phyloP scores from a whole-genome alignment of 2,888 invertebrate genomes.

The Acanthosepion lycidas region DNA sequence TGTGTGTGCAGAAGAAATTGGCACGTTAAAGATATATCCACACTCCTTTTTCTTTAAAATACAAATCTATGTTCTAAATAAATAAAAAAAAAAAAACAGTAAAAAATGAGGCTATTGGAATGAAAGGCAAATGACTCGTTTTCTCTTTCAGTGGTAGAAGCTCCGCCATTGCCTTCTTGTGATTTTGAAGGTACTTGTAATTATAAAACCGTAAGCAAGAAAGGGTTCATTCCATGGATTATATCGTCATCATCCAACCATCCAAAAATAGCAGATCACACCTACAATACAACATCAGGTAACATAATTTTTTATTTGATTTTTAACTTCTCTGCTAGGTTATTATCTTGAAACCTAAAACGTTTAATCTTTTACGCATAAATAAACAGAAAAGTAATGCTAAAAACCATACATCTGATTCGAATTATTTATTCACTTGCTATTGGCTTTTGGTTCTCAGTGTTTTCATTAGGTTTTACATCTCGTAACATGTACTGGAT shows the following conservation, averaged over 20 bases:
- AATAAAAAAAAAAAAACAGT: not conserved
- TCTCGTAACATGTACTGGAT: too few relatives aligned
- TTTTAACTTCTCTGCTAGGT: too few relatives aligned
- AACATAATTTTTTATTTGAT: not conserved
- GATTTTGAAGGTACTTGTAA: conserved; percentile 66
- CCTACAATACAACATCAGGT: conserved; percentile 63
- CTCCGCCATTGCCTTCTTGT: conserved; percentile 58
- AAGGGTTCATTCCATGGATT: not conserved
- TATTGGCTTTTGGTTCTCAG: too few relatives aligned
- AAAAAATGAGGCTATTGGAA: not conserved
- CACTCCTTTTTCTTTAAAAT: not conserved
- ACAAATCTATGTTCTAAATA: not conserved
- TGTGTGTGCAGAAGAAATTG: too few relatives aligned
- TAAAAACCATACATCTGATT: too few relatives aligned
- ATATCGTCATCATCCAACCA: conserved; percentile 53
- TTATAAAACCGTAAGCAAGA: conserved; percentile 47
- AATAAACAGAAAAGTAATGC: too few relatives aligned
- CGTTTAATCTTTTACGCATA: too few relatives aligned
- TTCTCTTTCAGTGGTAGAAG: not conserved
- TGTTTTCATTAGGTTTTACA: too few relatives aligned
- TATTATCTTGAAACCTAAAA: too few relatives aligned
- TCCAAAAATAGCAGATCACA: conserved; percentile 68
- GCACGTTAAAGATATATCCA: too few relatives aligned
- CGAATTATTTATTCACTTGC: too few relatives aligned
- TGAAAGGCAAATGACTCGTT: not conserved